Evolutionary conservation across 2,888 invertebrate species (phyloP), one percentile per base, ranked within the genome.

Genomic region (Tiphia femorata): DNA sequence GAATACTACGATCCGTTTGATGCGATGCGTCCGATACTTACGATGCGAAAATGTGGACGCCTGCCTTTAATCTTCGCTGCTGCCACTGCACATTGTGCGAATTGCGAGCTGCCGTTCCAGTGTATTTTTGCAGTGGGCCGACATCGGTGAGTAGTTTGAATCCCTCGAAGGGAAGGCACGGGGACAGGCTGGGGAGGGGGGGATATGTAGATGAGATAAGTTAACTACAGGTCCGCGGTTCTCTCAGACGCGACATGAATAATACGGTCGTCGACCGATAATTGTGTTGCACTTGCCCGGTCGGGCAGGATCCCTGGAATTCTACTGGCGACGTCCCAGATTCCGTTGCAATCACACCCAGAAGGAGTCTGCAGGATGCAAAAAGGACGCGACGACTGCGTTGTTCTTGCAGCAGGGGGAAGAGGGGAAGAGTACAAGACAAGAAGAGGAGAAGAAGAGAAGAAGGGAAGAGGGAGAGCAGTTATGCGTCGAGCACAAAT

Each of bases 151-250:
- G 64, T 61, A 50, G 30, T 41, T 55, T 38, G 55, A 70, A 60
- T 62, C 62, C n/a, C 58, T 60, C 64, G 60, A 66, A 54, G 52
- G 58, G 40, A 54, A 49, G 49, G 57, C 53, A 37, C 57, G 61
- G 43, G 61, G 69, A 43, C 53, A 49, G 49, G 57, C 53, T 35
- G 58, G 61, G 43, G 61, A 70, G 66, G n/a, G n/a, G 74, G 67
- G 57, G 69, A 71, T 75, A 75, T 76, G 76, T 61, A 73, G 72
- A 76, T 75, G 75, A 75, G 76, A 74, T 75, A 74, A 73, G 73
- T 67, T 76, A 75, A 76, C 72, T 70, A 74, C 70, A 65, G 68
- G 64, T 68, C 70, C 73, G 75, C 53, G 67, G 62, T n/a, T n/a
- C 70, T 65, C 55, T 52, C 64, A 74, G 70, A 73, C 66, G 63